Conservation (phyloP, 2,113 vertebrate species). For the Lepidiolamprologus cunningtoni region DNA sequence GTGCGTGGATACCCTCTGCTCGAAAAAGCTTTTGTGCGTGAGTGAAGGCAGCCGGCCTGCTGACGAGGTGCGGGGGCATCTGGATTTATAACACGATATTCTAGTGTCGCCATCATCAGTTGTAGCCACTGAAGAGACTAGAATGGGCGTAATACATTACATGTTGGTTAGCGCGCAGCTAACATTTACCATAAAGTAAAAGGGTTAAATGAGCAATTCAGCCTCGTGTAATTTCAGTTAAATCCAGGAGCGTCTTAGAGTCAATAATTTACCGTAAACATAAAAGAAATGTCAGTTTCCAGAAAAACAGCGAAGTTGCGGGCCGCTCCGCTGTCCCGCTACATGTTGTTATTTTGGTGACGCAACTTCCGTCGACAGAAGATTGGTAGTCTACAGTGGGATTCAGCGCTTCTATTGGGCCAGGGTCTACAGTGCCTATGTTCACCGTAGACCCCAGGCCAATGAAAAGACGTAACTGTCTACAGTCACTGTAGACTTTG, state of each 20-base stretch:
- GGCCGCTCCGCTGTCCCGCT: background rate
- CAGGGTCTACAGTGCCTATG: background rate
- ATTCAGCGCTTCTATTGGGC: background rate
- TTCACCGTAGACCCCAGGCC: background rate
- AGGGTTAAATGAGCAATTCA: background rate
- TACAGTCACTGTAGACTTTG: background rate
- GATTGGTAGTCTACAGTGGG: background rate
- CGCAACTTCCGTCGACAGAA: background rate
- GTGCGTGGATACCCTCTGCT: background rate
- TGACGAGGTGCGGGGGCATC: rapidly evolving
- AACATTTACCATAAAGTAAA: background rate
- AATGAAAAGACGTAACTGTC: background rate
- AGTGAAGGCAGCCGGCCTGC: background rate
- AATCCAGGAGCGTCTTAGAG: background rate
- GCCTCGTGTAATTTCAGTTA: background rate
- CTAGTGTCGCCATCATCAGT: background rate
- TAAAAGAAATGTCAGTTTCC: background rate
- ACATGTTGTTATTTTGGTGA: background rate
- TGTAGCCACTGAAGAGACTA: background rate
- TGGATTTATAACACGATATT: background rate
- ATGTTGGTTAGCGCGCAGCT: background rate
- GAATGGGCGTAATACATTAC: background rate
- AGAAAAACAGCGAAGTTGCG: background rate
- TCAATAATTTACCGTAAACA: background rate
- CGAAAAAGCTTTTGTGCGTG: background rate